These are phyloP conservation scores for Drosophila heteroneura DNA, from an alignment of 2,888 invertebrate genomes.

Conservation along the genomic window DNA sequence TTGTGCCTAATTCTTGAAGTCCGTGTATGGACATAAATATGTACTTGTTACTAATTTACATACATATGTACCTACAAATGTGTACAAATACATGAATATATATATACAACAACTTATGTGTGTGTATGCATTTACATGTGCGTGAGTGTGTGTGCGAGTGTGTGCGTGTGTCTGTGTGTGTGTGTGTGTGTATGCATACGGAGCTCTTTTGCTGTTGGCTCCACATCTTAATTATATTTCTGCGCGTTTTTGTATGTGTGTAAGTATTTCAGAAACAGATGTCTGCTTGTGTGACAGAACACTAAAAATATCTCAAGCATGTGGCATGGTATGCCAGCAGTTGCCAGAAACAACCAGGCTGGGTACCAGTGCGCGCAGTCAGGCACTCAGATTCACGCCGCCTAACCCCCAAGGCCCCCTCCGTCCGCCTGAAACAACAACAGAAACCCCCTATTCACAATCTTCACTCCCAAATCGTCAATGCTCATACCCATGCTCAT, in stretches of 20 bases:
- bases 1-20: slow-evolving; percentile 24
- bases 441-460: slow-evolving; percentile 14
- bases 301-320: slow-evolving; percentile 70
- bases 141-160: background rate
- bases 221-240: slow-evolving; percentile 62
- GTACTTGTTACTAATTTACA: slow-evolving; percentile 30
- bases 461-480: slow-evolving; percentile 46
- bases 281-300: slow-evolving; percentile 68
- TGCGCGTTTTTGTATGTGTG: slow-evolving; percentile 43
- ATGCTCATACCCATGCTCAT: slow-evolving; percentile 38
- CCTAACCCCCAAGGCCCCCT: slow-evolving; percentile 1
- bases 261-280: slow-evolving; percentile 62
- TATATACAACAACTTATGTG: background rate
- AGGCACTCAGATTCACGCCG: slow-evolving; percentile 44
- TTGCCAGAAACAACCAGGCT: slow-evolving; percentile 60
- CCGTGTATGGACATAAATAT: slow-evolving; percentile 35
- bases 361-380: slow-evolving; percentile 44
- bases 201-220: slow-evolving; percentile 39
- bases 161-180: background rate
- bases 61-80: slow-evolving; percentile 4
- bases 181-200: slow-evolving; percentile 5
- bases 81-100: slow-evolving; percentile 13
- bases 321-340: slow-evolving; percentile 65
- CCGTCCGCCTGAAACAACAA: slow-evolving; percentile 9
- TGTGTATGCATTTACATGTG: slow-evolving; percentile 2